phyloP scores from a whole-genome alignment of 2,888 invertebrate genomes.

The Scaptomyza tumidula region DNA sequence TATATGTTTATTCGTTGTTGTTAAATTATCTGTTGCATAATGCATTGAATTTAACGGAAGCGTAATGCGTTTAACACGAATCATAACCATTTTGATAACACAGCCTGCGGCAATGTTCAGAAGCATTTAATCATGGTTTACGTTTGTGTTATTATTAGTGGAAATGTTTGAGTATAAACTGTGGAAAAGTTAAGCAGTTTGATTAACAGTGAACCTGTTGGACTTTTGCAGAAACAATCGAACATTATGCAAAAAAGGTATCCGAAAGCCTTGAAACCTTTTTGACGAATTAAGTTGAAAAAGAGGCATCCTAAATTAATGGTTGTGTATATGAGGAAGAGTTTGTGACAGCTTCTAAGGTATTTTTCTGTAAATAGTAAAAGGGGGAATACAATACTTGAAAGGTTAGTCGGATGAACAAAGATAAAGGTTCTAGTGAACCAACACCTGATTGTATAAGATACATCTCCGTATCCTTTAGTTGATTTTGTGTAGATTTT shows the following conservation, averaged over 20 bases:
- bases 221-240: not conserved
- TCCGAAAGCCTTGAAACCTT: not conserved
- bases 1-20: no score
- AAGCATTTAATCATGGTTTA: not conserved
- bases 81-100: not conserved
- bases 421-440: no score
- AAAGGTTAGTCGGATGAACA: no score
- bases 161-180: not conserved
- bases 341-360: no score
- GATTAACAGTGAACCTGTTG: not conserved
- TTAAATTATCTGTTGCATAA: slow-evolving; percentile 8
- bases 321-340: no score
- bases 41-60: slow-evolving; percentile 8
- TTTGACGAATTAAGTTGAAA: not conserved
- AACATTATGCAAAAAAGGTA: not conserved
- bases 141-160: not conserved
- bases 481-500: no score
- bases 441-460: no score
- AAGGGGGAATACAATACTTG: no score
- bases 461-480: no score
- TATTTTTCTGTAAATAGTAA: no score
- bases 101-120: not conserved
- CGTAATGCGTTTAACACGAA: not conserved
- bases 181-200: no score
- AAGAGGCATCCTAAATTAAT: no score